Base-by-base conservation (phyloP, 1,140 invertebrate species). In the Sinella curviseta region DNA sequence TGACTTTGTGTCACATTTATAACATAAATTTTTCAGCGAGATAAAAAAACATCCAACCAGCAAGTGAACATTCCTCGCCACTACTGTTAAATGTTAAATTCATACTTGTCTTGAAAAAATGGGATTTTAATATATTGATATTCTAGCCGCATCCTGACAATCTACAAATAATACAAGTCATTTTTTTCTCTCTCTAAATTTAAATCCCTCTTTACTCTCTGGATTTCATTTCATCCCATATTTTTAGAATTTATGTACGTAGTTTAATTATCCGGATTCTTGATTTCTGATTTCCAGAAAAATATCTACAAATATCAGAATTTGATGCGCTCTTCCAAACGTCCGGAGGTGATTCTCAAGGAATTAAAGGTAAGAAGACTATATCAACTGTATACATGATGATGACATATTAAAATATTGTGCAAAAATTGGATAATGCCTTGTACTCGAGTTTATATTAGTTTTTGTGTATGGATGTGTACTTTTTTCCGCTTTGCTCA, bases 221-320 rank as follows among this genome's bases (percentile, higher is more conserved):
- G n/a, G n/a, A n/a, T n/a, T n/a, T 4, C 39, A 48, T 48, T 48
- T 48, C 17, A 48, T 48, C 4, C 39, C 17, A 48, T 48, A 48
- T 48, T 48, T 48, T 48, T 17, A 4, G 4, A 48, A 8, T 8
- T 48, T 4, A 4, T 48, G 17, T 48, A 48, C 17, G 39, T 8
- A 48, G 4, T 48, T 48, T 17, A 16, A 26, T 60, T 8, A 60
- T 17, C 12, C 14, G 4, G 26, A 31, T 70, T 70, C 31, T 30
- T 17, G 57, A 80, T 81, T 81, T 84, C 82, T 84, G 79, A 81
- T 82, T 89, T 89, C 57, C 88, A 94, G 93, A 93, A 91, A 90
- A 93, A 92, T 83, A 92, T 94, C 79, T 92, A 92, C 86, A 93
- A 93, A 85, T 94, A 93, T 85, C 90, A 92, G 80, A 91, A 92